Base-by-base conservation (phyloP, 2,888 invertebrate species). In the Xylophagus ater region DNA sequence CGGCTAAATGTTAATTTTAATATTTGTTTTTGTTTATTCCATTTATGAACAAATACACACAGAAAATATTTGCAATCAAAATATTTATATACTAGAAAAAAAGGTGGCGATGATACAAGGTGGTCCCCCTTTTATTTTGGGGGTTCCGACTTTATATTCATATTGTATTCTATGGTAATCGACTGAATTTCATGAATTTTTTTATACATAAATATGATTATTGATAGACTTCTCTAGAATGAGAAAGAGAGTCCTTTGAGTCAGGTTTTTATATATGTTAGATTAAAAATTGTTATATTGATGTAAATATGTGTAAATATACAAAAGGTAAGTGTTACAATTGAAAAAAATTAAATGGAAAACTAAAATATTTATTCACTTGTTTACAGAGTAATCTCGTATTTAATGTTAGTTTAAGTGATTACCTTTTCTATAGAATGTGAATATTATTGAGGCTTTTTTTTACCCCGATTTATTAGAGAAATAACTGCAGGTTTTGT, bases 1-100 rank as follows among this genome's bases (percentile, higher is more conserved):
- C 18, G 32, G 20, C 32, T 32, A 40, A 40, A 40, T 34, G 40
- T 40, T 40, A 40, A 40, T 40, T 33, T 34, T 34, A 40, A 33
- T 39, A 18, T 36, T 26, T 36, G 25, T 40, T 40, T 34, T 30
- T 32, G 26, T 20, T 25, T 32, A 17, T 20, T 20, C 29, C 33
- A 34, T 34, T 40, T 40, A 34, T 40, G 40, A 34, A 34, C 40
- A 40, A 40, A 40, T 40, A 34, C 34, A 33, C 7, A 34, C 34
- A 14, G 29, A 28, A 40, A 48, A 48, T 48, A 48, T 48, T 48
- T 48, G 46, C 48, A 47, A 48, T 48, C 43, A 48, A 48, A 48
- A 48, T 48, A 48, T 48, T 48, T 48, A n/a, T n/a, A n/a, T n/a
- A 47, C 46, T 37, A 47, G 45, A 37, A n/a, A n/a, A n/a, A n/a